Conservation (phyloP, 2,888 invertebrate species). For the Frankliniella intonsa region DNA sequence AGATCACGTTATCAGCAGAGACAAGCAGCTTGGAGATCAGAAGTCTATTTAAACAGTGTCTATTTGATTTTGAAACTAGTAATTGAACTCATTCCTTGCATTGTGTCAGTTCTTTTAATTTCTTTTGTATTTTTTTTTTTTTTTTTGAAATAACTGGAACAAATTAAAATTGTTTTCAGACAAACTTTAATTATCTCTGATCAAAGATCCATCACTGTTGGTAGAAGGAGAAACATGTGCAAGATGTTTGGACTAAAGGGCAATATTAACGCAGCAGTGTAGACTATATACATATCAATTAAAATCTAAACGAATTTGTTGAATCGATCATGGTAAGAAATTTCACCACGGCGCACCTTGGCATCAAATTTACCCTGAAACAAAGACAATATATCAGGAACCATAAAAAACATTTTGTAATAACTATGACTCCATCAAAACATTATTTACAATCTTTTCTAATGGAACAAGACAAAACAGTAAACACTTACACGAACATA, state of each 20-base stretch:
- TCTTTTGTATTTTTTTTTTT: not conserved
- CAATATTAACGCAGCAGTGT: not conserved
- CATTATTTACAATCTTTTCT: not conserved
- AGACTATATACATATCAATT: not conserved
- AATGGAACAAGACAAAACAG: not conserved
- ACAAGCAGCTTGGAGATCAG: slow-evolving; percentile 86
- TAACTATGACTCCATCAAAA: not conserved
- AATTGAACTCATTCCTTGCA: not conserved
- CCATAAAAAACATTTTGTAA: not conserved
- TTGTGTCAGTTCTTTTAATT: not conserved
- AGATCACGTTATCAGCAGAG: slow-evolving; percentile 82
- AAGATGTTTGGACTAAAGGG: not conserved
- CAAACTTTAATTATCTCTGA: not conserved
- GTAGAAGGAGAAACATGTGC: not conserved
- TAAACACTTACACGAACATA: not conserved
- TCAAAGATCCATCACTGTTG: not conserved
- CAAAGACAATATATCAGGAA: not conserved
- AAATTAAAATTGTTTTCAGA: not conserved
- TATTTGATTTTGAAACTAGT: not conserved
- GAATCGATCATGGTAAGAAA: not conserved
- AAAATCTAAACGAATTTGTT: not conserved
- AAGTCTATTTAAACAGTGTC: slow-evolving; percentile 46
- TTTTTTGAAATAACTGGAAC: not conserved
- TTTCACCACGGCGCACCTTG: not conserved
- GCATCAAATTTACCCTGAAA: not conserved